Percentiles rank a stretch among this genome's conserved stretches.
Evolutionary conservation across 2,888 invertebrate species (phyloP).

Genomic region (Aporophyla nigra): DNA sequence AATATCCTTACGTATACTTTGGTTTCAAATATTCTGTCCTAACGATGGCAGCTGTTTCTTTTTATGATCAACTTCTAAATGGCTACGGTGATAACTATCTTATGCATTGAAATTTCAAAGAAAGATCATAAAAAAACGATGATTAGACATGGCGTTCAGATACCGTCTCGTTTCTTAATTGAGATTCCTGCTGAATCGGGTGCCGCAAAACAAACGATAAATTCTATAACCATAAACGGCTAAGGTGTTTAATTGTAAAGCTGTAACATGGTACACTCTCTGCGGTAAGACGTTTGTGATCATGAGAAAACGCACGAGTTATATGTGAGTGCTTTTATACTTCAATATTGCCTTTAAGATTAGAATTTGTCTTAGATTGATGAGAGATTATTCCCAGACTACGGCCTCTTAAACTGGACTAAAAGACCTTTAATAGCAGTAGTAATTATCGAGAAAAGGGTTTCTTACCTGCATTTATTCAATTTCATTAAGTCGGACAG

Average conservation of each 20-base stretch:
- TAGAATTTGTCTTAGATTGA: constrained; percentile 5
- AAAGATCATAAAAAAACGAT: constrained; percentile 17
- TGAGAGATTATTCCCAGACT: constrained; percentile 7
- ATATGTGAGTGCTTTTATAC: neutral
- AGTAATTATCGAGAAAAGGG: constrained; percentile 5
- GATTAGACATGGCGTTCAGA: constrained; percentile 10
- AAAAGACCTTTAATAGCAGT: neutral
- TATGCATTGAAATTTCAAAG: neutral
- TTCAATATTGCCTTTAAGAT: constrained; percentile 2
- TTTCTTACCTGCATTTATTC: constrained; percentile 3
- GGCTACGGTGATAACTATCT: neutral
- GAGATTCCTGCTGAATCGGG: constrained; percentile 9
- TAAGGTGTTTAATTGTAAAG: constrained; percentile 6
- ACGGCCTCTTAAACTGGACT: neutral
- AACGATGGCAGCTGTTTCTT: neutral
- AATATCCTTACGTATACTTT: constrained; percentile 4
- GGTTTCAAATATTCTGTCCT: constrained; percentile 3
- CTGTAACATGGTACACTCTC: neutral
- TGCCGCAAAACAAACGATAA: constrained; percentile 23
- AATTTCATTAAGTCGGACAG: neutral
- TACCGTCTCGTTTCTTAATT: constrained; percentile 22
- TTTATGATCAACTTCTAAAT: neutral
- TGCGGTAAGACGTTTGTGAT: neutral
- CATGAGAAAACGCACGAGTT: neutral
- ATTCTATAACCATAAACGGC: constrained; percentile 13